phyloP scores from a whole-genome alignment of 1,140 invertebrate genomes.

The Gonioctena quinquepunctata region DNA sequence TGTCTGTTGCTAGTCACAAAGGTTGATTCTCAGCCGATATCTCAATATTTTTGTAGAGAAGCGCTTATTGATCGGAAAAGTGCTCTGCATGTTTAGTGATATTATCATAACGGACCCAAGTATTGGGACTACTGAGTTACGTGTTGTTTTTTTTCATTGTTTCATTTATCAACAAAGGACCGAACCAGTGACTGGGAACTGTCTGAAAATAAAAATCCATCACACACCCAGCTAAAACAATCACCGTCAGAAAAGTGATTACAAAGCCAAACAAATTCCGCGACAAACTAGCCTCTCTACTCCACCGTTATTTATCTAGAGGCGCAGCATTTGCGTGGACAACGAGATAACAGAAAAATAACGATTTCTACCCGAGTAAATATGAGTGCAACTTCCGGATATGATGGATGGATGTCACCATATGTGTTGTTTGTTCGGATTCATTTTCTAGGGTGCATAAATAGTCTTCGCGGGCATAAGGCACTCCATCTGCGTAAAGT shows the following conservation, averaged over 20 bases:
- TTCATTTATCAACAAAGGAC: no score
- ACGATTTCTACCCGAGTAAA: constrained; percentile 27
- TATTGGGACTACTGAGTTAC: no score
- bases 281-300: not conserved
- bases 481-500: no score
- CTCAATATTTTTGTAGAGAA: no score
- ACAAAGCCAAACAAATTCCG: not conserved
- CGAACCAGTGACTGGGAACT: no score
- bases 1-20: no score
- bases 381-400: constrained; percentile 30
- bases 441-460: constrained; percentile 19
- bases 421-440: not conserved
- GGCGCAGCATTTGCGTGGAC: constrained; percentile 13
- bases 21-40: no score
- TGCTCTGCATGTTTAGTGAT: no score
- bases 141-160: no score
- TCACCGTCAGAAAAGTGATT: not conserved
- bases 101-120: no score
- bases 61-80: no score
- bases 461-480: not conserved
- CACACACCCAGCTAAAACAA: not conserved
- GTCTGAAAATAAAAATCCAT: no score
- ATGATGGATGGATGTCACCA: constrained; percentile 31
- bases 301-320: not conserved
- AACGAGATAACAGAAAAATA: constrained; percentile 33